A percentile compares a stretch with the other conserved stretches of the same genome.
phyloP scores from a whole-genome alignment of 2,113 vertebrate species.

The Ahaetulla prasina region DNA sequence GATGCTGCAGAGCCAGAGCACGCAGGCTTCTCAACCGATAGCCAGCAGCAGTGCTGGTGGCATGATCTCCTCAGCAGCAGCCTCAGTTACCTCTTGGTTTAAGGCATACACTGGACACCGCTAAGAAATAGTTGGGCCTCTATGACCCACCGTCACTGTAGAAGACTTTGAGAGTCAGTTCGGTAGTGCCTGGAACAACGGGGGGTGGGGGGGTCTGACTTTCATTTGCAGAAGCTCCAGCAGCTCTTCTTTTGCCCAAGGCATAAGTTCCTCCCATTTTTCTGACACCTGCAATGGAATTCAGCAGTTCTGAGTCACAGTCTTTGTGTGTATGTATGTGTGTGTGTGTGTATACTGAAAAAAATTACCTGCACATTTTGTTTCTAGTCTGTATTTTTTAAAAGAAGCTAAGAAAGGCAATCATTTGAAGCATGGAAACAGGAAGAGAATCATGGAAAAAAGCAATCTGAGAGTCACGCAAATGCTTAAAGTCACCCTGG shows the following conservation, averaged over 20 bases:
- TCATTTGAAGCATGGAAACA: not conserved
- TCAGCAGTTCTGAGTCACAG: not conserved
- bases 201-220: slow-evolving; percentile 38
- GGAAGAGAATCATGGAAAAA: slow-evolving; percentile 12
- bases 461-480: not conserved
- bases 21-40: slow-evolving; percentile 81
- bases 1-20: slow-evolving; percentile 86
- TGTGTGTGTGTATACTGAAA: not conserved
- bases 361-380: not conserved
- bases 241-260: slow-evolving; percentile 46
- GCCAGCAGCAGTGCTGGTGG: slow-evolving; percentile 83
- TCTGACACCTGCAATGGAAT: not conserved
- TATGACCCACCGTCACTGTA: not conserved
- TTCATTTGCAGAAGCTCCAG: slow-evolving; percentile 28
- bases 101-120: slow-evolving; percentile 93
- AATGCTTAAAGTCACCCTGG: not conserved
- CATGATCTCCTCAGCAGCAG: slow-evolving; percentile 92
- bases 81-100: slow-evolving; percentile 93
- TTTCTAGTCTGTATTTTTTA: not conserved
- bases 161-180: slow-evolving; percentile 35
- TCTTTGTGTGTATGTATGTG: not conserved
- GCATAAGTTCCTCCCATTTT: slow-evolving; percentile 17
- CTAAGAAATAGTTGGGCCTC: slow-evolving; percentile 44
- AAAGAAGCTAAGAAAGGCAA: not conserved
- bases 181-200: slow-evolving; percentile 61